Conservation (phyloP, 2,113 vertebrate species). For the Vombatus ursinus region DNA sequence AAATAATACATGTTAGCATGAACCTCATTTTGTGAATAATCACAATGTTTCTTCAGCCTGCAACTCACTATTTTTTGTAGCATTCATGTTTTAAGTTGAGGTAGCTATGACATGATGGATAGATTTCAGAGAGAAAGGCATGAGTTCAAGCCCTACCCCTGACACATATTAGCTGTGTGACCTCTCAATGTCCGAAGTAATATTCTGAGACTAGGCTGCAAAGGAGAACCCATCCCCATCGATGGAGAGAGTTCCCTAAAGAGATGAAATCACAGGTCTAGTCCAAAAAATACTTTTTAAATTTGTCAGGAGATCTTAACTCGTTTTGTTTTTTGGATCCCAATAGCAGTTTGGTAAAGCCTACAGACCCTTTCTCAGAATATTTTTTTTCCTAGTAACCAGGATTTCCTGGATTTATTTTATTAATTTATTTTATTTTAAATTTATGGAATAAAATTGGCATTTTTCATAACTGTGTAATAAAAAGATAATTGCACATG, state of each 20-base stretch:
- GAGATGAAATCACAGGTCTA: neutral
- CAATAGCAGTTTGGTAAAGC: neutral
- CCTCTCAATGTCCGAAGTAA: neutral
- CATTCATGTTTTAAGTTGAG: neutral
- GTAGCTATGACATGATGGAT: neutral
- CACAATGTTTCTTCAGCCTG: neutral
- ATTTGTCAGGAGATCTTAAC: neutral
- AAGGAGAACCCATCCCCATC: neutral
- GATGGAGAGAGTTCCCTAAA: neutral
- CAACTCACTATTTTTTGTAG: neutral
- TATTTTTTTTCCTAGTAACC: neutral
- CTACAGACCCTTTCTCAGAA: neutral
- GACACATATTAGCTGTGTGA: neutral
- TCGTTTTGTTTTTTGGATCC: neutral
- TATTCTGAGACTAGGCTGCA: neutral
- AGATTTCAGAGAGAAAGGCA: neutral
- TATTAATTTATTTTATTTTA: too few relatives aligned
- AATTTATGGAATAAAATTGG: too few relatives aligned
- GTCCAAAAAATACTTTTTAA: neutral
- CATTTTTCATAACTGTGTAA: too few relatives aligned
- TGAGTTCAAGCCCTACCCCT: neutral
- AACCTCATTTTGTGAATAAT: neutral
- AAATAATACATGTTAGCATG: neutral
- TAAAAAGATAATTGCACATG: too few relatives aligned
- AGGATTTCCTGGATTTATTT: too few relatives aligned